Evolutionary conservation across 2,888 invertebrate species (phyloP).

Genomic region (Xanthostigma xanthostigma): DNA sequence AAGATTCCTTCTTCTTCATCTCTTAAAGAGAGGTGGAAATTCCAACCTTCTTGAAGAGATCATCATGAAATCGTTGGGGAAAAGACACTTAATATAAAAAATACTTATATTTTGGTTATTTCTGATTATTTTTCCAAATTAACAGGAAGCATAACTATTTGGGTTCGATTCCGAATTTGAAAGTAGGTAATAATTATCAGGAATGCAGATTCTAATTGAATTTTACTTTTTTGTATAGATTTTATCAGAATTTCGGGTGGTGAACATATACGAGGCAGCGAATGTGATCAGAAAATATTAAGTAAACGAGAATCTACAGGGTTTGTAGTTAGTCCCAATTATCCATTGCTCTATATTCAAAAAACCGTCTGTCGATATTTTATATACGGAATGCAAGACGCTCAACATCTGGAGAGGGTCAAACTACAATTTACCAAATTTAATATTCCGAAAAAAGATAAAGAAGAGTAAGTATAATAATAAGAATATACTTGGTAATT

Average conservation of each 20-base stretch:
- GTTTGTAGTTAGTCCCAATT: slow-evolving; percentile 89
- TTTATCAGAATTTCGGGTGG: slow-evolving; percentile 87
- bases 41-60: no score
- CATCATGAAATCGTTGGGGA: no score
- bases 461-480: slow-evolving; percentile 57
- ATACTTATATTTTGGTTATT: no score
- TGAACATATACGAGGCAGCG: slow-evolving; percentile 90
- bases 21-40: no score
- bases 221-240: slow-evolving; percentile 39
- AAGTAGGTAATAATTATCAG: background rate
- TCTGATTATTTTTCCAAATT: no score
- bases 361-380: slow-evolving; percentile 96
- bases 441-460: slow-evolving; percentile 75
- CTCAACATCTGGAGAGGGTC: slow-evolving; percentile 88
- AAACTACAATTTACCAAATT: slow-evolving; percentile 77
- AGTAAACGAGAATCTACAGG: slow-evolving; percentile 88
- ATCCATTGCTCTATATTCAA: slow-evolving; percentile 87
- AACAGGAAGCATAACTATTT: no score
- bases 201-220: background rate
- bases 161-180: no score
- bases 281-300: slow-evolving; percentile 96
- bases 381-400: slow-evolving; percentile 96
- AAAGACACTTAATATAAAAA: no score
- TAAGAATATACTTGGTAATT: background rate
- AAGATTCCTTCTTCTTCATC: no score